Base-by-base conservation (phyloP, 2,113 vertebrate genomes). In the Sander vitreus region DNA sequence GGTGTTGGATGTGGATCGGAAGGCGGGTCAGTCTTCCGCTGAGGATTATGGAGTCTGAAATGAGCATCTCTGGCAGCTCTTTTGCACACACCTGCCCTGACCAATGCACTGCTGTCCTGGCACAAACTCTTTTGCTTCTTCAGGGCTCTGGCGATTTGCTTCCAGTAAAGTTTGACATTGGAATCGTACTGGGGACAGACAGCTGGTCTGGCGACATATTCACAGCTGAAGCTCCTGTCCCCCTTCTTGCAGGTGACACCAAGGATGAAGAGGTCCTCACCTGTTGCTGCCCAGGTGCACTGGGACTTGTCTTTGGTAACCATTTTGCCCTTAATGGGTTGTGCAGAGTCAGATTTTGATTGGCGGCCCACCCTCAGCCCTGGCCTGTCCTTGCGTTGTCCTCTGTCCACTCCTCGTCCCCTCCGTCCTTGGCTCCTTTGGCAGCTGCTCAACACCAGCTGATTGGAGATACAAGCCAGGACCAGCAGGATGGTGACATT, bases 111-210 rank as follows among this genome's bases (percentile, higher is more conserved):
- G 0, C 90, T n/a, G 57, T 96, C 93, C 58, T 83, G 84, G 62
- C 98, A 99, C 72, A 97, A 83, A 25, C 78, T 88, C 64, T 94
- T 96, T 45, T 97, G 95, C 50, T 95, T 97, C 84, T 83, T 96
- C 36, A 99, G 90, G 0, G 92, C 90, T 15, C 95, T 89, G 13
- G 80, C 80, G 1, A 99, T 92, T 78, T 99, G 97, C 75, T 95
- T 98, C 98, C 98, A 99, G 85, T 96, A 99, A 7, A 51, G 50
- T 25, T 89, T 93, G 7, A 86, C 50, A 2, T 95, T 90, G 57
- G 91, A 82, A 3, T 53, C 45, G 25, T 95, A 96, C 47, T 94
- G 88, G 0, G 93, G 83, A 79, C 98, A 99, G 0, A 87, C 54
- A 0, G 93, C 71, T 3, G 97, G 97, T 1, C 92, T 93, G 53